Evolutionary conservation across 2,113 vertebrate genomes (phyloP), one percentile per base, ranked within the genome.

Genomic region (Rhynchomys soricoides): DNA sequence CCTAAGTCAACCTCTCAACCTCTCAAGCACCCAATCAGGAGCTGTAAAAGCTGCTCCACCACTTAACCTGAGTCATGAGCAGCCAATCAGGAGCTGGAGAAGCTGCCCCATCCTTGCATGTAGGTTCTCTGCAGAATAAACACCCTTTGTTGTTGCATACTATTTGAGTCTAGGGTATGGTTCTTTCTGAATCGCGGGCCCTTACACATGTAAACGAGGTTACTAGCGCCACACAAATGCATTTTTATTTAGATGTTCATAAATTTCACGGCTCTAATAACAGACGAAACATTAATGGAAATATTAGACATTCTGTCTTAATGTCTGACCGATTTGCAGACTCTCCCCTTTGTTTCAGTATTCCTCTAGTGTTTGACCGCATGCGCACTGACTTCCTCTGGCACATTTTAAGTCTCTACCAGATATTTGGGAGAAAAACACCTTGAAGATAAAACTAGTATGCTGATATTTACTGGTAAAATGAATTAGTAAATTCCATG

Each of bases 291-390:
- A 96, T 96, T 97, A 88, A 98, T 95, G 91, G 64, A 98, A 97
- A 91, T 68, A 52, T 82, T 98, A 98, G 55, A 95, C 87, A 86
- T 92, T 78, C 97, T 66, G 90, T 95, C 97, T 97, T 98, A 97
- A 97, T 96, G 95, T 96, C 98, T 98, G 98, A 98, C 92, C 96
- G 95, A 97, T 97, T 97, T 99, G 99, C 99, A 99, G 98, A 99
- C 98, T 99, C 99, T 97, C 98, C 96, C 96, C 97, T 99, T 99
- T 99, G 99, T 99, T 99, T 99, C 99, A 99, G 99, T 99, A 98
- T 98, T 99, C 98, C 98, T 98, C 99, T 98, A 98, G 98, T 98
- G 95, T 96, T 98, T 97, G 97, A 75, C 90, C 15, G 79, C 95
- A 96, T 93, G 98, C 97, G 55, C 97, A 97, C 93, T 97, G 97